Base-by-base conservation (phyloP, 2,888 invertebrate species). In the Bembecia ichneumoniformis region DNA sequence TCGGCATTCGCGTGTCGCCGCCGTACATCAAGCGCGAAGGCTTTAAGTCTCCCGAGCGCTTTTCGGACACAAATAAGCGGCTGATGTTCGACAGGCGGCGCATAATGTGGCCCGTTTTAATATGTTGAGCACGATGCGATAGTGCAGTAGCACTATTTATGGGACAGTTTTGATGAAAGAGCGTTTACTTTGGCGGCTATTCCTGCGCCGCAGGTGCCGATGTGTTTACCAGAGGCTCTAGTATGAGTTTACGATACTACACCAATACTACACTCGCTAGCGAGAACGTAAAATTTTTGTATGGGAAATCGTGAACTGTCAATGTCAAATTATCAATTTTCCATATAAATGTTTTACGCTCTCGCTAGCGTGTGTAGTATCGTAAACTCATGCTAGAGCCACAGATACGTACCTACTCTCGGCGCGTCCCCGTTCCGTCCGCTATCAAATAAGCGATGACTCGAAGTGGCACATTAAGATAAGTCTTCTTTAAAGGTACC, bases 51-150 rank as follows among this genome's bases (percentile, higher is more conserved):
- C 78, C 60, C 78, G 80, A 78, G 75, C 81, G 82, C 84, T 81
- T 83, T 82, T 83, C 60, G 77, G 83, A 82, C 84, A 80, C 83
- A 87, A 84, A 86, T 87, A 84, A 82, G 82, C 80, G 77, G 79
- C 74, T 77, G 77, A 76, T 71, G 72, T 74, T 75, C 70, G 77
- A 80, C 72, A 71, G 76, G 67, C 64, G 57, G 64, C 68, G 76
- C 74, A 80, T 82, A 81, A 82, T 82, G 64, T 65, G 64, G 55
- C 60, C 63, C 63, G 67, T 68, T 69, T 75, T 70, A 54, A 55
- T 51, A 52, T 51, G 28, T 28, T 28, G 47, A 43, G 20, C 50
- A 49, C 40, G 35, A 45, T 45, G 45, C 47, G 47, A 51, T 55
- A 56, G 52, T 48, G 50, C 49, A 58, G 60, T 56, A 57, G 58